Base-by-base conservation (phyloP, 2,113 vertebrate genomes). In the Poeciliopsis occidentalis region DNA sequence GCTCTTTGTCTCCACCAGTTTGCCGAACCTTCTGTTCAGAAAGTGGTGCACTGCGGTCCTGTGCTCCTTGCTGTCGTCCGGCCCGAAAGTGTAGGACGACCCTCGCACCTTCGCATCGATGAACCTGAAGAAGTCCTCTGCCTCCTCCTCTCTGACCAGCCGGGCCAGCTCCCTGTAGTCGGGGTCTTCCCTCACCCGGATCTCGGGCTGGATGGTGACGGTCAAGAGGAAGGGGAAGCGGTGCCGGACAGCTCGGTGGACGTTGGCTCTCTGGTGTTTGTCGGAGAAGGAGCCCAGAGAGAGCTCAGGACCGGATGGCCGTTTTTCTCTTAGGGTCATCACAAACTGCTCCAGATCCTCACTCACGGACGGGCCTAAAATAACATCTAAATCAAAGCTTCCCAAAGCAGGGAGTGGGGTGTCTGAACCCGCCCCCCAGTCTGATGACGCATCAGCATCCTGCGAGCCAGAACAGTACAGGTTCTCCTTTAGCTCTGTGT, bases 1-100 rank as follows among this genome's bases (percentile, higher is more conserved):
- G 80, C 96, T 96, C 61, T 99, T 98, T 0, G 97, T 97, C 94
- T 99, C 97, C 83, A 99, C 84, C 67, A 98, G 92, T 64, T 96
- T 98, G 19, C 97, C 97, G 64, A 98, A 99, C 73, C 93, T 94
- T 67, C 93, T 94, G 72, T 93, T 96, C 77, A 99, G 89, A 77
- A 98, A 97, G 89, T 98, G 98, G 75, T 99, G 97, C 37, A 99
- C 94, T 0, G 87, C 89, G 63, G 94, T 98, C 85, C 97, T 94
- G 86, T 97, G 97, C 4, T 96, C 95, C 87, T 98, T 98, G 64
- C 90, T 87, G 64, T 79, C 84, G 70, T 99, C 97, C 0, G 95
- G 93, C 34, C 92, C 89, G 85, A 99, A 99, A 0, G 94, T 94
- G 82, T 97, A 97, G 0, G 90, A 96, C 0, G 96, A 96, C 41